Base-by-base conservation (phyloP, 2,888 invertebrate genomes). In the Zeuzera pyrina region DNA sequence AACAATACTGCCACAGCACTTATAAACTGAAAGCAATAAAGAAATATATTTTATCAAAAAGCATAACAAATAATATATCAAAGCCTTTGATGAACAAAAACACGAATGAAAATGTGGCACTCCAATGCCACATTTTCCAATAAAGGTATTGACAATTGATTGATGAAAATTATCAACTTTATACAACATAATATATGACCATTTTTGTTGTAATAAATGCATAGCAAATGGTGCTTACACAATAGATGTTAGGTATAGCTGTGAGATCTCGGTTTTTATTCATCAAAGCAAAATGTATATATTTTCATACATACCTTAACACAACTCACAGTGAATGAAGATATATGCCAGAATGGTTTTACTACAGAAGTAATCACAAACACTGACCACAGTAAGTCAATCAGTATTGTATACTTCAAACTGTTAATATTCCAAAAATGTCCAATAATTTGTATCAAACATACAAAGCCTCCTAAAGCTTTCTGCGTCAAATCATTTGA, bases 381-480 rank as follows among this genome's bases (percentile, higher is more conserved):
- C 31, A 68, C 47, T 36, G 73, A 54, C 77, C 77, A 79, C 38
- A 79, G 54, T 36, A 74, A 49, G 52, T 81, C 81, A 55, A 71
- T 65, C 36, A 63, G 38, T 33, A 77, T 60, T 34, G 68, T 65
- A 48, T 68, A 52, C 41, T 69, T 73, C 34, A 69, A 39, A 43
- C 56, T 68, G 36, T 77, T 73, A 12, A 62, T 56, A 54, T 70
- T 78, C 53, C 62, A 68, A 33, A 78, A 36, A 44, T 73, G 73
- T 52, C 74, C 76, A 45, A 73, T 37, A 31, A 73, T 73, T 54
- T 81, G 81, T 57, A 81, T 50, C 29, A 71, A 49, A 59, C 72
- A 71, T 32, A 69, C 72, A 48, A 77, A 56, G 33, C 73, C 69
- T 31, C 70, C 74, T 29, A 81, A 46, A 28, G 51, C 49, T 53